Percentiles rank a stretch among this genome's conserved stretches.
Conservation (phyloP, 2,797 vertebrate genomes). For the Pitangus sulphuratus region DNA sequence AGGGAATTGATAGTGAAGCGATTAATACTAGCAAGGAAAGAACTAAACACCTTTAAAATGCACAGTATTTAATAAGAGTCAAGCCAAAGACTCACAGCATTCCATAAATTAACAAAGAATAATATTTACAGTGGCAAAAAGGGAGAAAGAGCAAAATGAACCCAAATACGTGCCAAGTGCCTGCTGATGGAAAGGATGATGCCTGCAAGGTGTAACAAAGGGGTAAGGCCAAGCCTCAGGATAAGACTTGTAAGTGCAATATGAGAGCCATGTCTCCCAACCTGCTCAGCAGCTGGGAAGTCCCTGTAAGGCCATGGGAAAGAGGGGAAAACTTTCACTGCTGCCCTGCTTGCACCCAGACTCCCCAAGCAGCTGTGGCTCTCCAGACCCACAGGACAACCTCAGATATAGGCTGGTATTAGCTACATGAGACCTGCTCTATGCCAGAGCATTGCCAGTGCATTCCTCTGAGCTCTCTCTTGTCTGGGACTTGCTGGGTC, state of each 20-base stretch:
- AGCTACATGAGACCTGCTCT: background rate
- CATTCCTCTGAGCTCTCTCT: background rate
- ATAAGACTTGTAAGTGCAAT: background rate
- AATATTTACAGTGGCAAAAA: background rate
- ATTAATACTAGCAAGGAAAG: slow-evolving; percentile 73
- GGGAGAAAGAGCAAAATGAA: slow-evolving; percentile 14
- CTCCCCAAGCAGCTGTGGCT: background rate
- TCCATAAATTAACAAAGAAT: slow-evolving; percentile 72
- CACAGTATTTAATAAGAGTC: slow-evolving; percentile 67
- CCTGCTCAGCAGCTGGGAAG: background rate
- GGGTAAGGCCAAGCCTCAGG: background rate
- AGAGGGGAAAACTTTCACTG: background rate
- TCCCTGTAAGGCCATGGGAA: background rate
- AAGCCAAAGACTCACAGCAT: slow-evolving; percentile 59
- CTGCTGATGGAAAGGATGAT: background rate
- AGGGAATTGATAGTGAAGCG: slow-evolving; percentile 70
- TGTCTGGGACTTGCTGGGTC: background rate
- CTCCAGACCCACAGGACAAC: background rate
- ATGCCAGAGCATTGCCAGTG: background rate
- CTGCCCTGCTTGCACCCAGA: background rate
- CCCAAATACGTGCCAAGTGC: background rate
- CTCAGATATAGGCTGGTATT: background rate
- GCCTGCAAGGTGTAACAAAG: background rate
- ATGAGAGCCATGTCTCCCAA: background rate
- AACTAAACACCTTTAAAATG: slow-evolving; percentile 72